phyloP scores from a whole-genome alignment of 2,888 invertebrate genomes.

The Harpalus rufipes region DNA sequence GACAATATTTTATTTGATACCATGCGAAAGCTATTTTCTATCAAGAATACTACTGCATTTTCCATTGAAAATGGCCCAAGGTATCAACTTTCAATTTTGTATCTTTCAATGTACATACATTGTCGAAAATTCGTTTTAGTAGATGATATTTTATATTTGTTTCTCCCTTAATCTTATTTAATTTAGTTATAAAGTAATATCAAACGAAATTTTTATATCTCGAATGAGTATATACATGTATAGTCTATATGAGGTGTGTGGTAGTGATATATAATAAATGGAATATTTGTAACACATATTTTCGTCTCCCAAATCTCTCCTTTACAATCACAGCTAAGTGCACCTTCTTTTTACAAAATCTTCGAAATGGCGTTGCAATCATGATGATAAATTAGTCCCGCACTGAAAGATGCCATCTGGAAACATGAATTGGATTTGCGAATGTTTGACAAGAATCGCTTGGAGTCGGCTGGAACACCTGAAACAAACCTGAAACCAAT shows the following conservation, averaged over 20 bases:
- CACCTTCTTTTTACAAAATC: too few species aligned
- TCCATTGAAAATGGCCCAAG: constrained; percentile 22
- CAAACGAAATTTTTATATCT: constrained; percentile 67
- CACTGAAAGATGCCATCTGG: too few species aligned
- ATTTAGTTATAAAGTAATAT: constrained; percentile 63
- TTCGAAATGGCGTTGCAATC: too few species aligned
- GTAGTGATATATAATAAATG: constrained; percentile 63
- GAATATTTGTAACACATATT: constrained; percentile 61
- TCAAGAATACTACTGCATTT: constrained; percentile 44
- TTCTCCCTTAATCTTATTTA: constrained; percentile 55
- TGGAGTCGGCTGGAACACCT: too few species aligned
- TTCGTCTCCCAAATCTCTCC: constrained; percentile 23
- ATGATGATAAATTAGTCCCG: too few species aligned
- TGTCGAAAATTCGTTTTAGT: constrained; percentile 58
- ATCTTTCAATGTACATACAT: constrained; percentile 63
- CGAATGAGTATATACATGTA: constrained; percentile 65
- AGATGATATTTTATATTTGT: constrained; percentile 57
- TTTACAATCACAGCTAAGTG: too few species aligned
- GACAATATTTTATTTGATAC: constrained; percentile 64
- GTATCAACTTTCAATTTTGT: constrained; percentile 52
- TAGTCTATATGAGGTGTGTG: constrained; percentile 64
- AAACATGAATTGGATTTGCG: too few species aligned
- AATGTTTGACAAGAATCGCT: too few species aligned
- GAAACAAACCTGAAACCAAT: too few species aligned
- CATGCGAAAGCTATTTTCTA: constrained; percentile 48